A percentile compares a stretch with the other conserved stretches of the same genome.
Conservation (phyloP, 1,140 invertebrate species). For the Diorhabda carinulata region DNA sequence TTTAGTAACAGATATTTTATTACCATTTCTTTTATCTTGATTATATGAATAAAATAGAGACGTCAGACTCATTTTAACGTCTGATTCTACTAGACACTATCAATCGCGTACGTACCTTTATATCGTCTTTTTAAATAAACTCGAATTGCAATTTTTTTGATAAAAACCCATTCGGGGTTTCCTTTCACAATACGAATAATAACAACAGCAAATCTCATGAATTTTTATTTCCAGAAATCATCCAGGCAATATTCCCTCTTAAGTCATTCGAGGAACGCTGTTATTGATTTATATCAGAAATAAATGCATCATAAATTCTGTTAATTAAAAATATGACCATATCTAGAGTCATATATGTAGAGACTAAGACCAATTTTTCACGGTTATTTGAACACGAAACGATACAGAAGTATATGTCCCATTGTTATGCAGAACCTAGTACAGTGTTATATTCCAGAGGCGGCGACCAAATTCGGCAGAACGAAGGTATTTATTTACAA, state of each 20-base stretch:
- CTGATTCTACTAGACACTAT: background rate
- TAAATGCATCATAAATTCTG: slow-evolving; percentile 13
- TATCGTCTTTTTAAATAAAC: background rate
- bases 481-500: too few relatives aligned
- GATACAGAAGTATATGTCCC: slow-evolving; percentile 5
- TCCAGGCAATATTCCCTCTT: slow-evolving; percentile 8
- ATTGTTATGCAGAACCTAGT: slow-evolving; percentile 16
- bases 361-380: slow-evolving; percentile 19
- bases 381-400: slow-evolving; percentile 11
- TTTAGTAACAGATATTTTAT: too few relatives aligned
- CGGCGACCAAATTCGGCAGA: too few relatives aligned
- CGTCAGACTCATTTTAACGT: background rate
- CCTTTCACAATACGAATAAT: background rate
- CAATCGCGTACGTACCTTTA: background rate
- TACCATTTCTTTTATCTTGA: too few relatives aligned
- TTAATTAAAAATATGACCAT: slow-evolving; percentile 17
- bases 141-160: background rate
- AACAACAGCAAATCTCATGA: slow-evolving; percentile 12
- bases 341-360: slow-evolving; percentile 14
- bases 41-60: background rate
- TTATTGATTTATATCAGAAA: slow-evolving; percentile 12
- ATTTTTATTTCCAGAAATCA: slow-evolving; percentile 14
- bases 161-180: background rate
- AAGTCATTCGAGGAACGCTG: slow-evolving; percentile 3
- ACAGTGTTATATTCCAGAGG: too few relatives aligned